phyloP scores from a whole-genome alignment of 2,113 vertebrate genomes.

The Haemorhous mexicanus region DNA sequence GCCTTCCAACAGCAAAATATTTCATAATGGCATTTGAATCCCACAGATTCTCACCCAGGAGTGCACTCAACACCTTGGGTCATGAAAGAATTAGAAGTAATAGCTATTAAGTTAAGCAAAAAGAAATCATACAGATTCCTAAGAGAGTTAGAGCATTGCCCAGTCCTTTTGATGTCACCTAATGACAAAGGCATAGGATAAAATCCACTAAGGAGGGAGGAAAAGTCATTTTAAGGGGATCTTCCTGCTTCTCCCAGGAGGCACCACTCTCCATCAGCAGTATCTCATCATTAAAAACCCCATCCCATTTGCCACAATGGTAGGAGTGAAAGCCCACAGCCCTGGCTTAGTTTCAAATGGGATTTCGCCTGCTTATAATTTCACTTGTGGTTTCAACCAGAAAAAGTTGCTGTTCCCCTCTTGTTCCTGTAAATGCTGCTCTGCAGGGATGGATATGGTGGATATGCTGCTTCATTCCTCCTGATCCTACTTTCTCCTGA shows the following conservation, averaged over 20 bases:
- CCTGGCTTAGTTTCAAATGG: slow-evolving; percentile 5
- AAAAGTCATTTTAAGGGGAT: not conserved
- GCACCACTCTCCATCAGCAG: not conserved
- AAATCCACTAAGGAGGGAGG: not conserved
- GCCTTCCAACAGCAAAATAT: not conserved
- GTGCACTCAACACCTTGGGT: not conserved
- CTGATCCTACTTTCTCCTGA: not conserved
- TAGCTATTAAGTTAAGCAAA: not conserved
- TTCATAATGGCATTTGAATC: not conserved
- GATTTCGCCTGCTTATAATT: not conserved
- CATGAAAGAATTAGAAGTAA: not conserved
- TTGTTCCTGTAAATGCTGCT: not conserved
- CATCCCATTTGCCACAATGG: not conserved
- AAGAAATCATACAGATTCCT: not conserved
- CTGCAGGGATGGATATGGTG: not conserved
- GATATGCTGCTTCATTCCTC: not conserved
- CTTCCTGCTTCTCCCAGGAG: not conserved
- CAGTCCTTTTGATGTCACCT: not conserved
- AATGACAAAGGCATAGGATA: not conserved
- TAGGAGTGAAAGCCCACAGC: slow-evolving; percentile 23
- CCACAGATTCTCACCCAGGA: not conserved
- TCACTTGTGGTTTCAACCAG: slow-evolving; percentile 22
- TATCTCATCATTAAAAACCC: not conserved
- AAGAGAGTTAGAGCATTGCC: not conserved
- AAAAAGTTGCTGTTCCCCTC: not conserved